Evolutionary conservation across 2,113 vertebrate genomes (phyloP), one percentile per base, ranked within the genome.

Genomic region (Guaruba guarouba): DNA sequence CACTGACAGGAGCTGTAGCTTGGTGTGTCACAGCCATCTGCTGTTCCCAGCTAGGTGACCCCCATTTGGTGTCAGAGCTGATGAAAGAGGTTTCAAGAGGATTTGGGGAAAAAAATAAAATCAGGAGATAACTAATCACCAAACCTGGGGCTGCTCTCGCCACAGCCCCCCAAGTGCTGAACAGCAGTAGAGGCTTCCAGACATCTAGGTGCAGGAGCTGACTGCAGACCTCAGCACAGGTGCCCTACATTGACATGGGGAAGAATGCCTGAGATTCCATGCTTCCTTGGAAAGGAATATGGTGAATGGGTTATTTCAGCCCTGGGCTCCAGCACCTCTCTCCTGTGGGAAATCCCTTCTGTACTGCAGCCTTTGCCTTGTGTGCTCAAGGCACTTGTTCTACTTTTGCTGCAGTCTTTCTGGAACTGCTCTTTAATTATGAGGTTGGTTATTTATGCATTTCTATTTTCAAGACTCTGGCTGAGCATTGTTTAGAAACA

Each of bases 351-450:
- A 48, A 43, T 8, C 27, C 37, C 17, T 1, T 2, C 17, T 39
- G 29, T 35, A 28, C 63, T n/a, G 4, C 23, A 20, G 54, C 14
- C 43, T 33, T 33, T 61, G 4, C 11, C 37, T 2, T 2, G 46
- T 11, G 22, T 5, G 6, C 20, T 31, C 22, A 2, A 31, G 57
- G 28, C 28, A 1, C 73, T 51, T 0, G 0, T 23, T 11, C 37
- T 11, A 1, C 24, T 7, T 23, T 4, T 20, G 24, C 59, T 8
- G 64, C 49, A 33, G 54, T 62, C 54, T 67, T 46, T 10, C 20
- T 9, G 37, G 37, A 51, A 25, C 1, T 5, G 27, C 8, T 37
- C 11, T 10, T 76, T 83, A 69, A 76, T 73, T 61, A 35, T 1
- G 4, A 7, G n/a, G 27, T n/a, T 66, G 48, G n/a, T 93, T 20